A percentile compares a stretch with the other conserved stretches of the same genome.
Evolutionary conservation across 2,113 vertebrate species (phyloP).

Genomic region (Tringa solitaria): DNA sequence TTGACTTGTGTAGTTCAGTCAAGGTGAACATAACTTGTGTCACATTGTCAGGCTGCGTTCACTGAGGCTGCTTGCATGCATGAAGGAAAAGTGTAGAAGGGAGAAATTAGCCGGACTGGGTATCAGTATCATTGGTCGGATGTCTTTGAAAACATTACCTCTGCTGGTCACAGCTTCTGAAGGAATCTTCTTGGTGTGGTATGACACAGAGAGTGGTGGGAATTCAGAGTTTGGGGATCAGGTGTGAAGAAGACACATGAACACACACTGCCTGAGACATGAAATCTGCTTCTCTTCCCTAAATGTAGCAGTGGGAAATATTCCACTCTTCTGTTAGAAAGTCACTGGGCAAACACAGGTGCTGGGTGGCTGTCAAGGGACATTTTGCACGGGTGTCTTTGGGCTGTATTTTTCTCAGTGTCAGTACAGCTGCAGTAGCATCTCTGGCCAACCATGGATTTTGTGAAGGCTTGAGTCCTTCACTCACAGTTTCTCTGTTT

Average conservation of each 20-base stretch:
- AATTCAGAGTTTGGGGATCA: background rate
- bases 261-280: background rate
- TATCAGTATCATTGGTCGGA: background rate
- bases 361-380: background rate
- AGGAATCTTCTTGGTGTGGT: background rate
- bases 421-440: background rate
- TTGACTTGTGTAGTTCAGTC: background rate
- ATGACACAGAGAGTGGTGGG: background rate
- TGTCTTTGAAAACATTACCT: background rate
- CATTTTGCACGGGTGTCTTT: background rate
- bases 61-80: accelerated
- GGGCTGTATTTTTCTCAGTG: accelerated
- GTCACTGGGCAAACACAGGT: background rate
- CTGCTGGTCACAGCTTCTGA: background rate
- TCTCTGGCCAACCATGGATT: background rate
- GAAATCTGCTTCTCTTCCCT: background rate
- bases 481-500: background rate
- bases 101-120: background rate
- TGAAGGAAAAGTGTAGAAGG: background rate
- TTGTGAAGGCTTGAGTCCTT: background rate
- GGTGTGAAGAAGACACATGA: background rate
- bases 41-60: background rate
- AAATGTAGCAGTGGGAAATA: background rate
- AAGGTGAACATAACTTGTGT: background rate
- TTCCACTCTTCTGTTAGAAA: background rate